These are phyloP conservation scores for Callorhinus ursinus DNA, from an alignment of 2,113 vertebrate genomes.

Conservation along the genomic window DNA sequence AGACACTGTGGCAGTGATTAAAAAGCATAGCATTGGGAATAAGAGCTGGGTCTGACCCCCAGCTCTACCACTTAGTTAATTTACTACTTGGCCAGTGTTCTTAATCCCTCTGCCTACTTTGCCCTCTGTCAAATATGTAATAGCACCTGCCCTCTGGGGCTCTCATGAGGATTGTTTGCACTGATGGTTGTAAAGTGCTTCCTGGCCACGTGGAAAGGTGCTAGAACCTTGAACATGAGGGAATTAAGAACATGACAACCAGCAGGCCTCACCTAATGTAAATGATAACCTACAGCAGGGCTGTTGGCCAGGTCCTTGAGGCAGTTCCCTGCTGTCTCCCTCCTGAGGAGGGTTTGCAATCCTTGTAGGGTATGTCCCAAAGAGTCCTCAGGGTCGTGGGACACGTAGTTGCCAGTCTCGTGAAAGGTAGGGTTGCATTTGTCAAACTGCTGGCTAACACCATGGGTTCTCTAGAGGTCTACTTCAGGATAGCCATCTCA, in stretches of 20 bases:
- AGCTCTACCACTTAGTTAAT: not conserved
- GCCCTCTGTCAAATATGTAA: not conserved
- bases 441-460: not conserved
- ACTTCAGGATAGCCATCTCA: not conserved
- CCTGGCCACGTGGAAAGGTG: not conserved
- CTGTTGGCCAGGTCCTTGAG: not conserved
- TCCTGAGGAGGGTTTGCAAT: not conserved
- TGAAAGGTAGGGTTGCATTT: not conserved
- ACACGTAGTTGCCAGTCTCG: not conserved
- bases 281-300: not conserved
- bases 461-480: accelerated
- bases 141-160: not conserved
- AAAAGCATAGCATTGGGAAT: not conserved
- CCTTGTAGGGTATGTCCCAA: not conserved
- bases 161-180: not conserved
- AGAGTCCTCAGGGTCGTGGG: not conserved
- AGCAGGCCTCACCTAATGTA: not conserved
- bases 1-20: not conserved
- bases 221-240: not conserved
- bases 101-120: not conserved
- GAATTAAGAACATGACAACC: not conserved
- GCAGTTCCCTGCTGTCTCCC: not conserved
- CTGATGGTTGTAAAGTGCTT: not conserved
- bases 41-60: too few species aligned
- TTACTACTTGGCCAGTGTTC: not conserved